These are phyloP conservation scores for Pomatorhinus ruficollis DNA, from an alignment of 2,113 vertebrate species.

Conservation along the genomic window DNA sequence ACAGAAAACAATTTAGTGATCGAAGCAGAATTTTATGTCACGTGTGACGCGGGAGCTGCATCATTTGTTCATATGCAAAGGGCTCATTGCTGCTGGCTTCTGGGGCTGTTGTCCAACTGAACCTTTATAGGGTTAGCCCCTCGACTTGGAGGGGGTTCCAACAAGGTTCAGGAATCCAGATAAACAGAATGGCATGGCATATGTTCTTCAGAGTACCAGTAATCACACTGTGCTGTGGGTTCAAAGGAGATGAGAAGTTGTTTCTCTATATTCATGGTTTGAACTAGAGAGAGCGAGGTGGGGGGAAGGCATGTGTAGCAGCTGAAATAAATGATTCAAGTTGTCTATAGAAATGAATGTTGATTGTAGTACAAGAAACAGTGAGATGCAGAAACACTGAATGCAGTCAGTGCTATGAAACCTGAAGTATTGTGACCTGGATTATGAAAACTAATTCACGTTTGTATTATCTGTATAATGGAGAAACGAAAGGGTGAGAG, in stretches of 20 bases:
- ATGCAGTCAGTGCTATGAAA: not conserved
- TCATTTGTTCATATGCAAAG: accelerated
- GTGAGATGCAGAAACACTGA: not conserved
- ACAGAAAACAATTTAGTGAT: not conserved
- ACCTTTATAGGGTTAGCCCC: not conserved
- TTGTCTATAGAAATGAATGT: not conserved
- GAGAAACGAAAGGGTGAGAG: not conserved
- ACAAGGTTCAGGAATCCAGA: not conserved
- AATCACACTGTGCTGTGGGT: not conserved
- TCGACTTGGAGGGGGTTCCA: not conserved
- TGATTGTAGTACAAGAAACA: not conserved
- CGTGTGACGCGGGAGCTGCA: accelerated
- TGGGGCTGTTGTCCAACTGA: not conserved
- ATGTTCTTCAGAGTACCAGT: not conserved
- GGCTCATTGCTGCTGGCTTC: not conserved
- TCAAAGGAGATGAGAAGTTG: not conserved
- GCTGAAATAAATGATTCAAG: not conserved
- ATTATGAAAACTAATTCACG: not conserved
- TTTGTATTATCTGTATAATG: not conserved
- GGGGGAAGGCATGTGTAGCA: too few relatives aligned
- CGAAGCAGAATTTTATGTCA: not conserved
- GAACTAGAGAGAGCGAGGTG: not conserved
- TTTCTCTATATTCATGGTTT: not conserved
- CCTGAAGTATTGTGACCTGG: not conserved
- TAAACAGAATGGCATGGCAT: not conserved